phyloP scores from a whole-genome alignment of 2,888 invertebrate species.

The Cepaea hortensis region DNA sequence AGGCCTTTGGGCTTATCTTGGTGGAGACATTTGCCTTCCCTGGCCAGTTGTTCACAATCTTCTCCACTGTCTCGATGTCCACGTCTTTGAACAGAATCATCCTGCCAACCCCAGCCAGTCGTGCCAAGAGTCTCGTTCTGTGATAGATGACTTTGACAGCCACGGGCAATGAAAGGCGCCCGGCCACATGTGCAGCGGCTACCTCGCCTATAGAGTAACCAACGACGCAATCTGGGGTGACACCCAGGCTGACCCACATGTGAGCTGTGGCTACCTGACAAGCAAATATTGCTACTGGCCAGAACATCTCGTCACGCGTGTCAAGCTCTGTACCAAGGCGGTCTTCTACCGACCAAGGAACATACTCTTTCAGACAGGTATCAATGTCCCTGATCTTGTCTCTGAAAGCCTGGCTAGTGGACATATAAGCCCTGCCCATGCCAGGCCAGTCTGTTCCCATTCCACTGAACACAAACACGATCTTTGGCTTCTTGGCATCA shows the following conservation, averaged over 20 bases:
- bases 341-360: conserved; percentile 53
- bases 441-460: conserved; percentile 67
- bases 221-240: conserved; percentile 57
- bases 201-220: conserved; percentile 69
- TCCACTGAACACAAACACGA: conserved; percentile 66
- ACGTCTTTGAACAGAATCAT: conserved; percentile 59
- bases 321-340: conserved; percentile 47
- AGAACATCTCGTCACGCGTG: conserved; percentile 51
- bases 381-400: conserved; percentile 56
- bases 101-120: conserved; percentile 55
- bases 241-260: conserved; percentile 57
- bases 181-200: conserved; percentile 58
- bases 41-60: conserved; percentile 25
- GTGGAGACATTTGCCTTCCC: conserved; percentile 53
- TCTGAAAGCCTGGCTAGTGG: conserved; percentile 52
- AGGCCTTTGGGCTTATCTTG: conserved; percentile 51
- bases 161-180: conserved; percentile 54
- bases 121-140: conserved; percentile 53
- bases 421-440: conserved; percentile 62
- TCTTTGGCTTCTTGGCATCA: conserved; percentile 15
- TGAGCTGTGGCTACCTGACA: conserved; percentile 58
- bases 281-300: conserved; percentile 62
- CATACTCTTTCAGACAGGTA: conserved; percentile 47
- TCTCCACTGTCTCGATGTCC: conserved; percentile 48
- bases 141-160: conserved; percentile 63